These are phyloP conservation scores for Acanthiza pusilla DNA, from an alignment of 2,797 vertebrate genomes.

Conservation along the genomic window DNA sequence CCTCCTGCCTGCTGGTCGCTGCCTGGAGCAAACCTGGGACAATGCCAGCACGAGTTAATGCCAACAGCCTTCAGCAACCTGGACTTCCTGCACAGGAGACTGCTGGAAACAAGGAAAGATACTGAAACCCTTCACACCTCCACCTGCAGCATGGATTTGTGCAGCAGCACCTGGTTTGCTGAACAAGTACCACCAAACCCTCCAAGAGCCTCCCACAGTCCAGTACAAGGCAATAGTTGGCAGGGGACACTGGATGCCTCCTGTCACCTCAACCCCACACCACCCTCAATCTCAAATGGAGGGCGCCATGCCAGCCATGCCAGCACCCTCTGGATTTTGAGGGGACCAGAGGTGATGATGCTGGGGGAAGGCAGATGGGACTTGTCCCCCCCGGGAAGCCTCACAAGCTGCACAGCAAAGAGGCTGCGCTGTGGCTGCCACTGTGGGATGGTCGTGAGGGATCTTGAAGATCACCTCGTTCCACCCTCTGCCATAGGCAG, in stretches of 20 bases:
- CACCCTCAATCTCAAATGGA: background rate
- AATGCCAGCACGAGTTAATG: fast-evolving
- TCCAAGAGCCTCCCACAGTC: background rate
- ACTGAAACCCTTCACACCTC: background rate
- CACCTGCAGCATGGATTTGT: fast-evolving
- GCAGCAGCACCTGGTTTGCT: background rate
- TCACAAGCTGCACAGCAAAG: background rate
- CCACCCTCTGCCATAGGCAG: too few species aligned
- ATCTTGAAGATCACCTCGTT: too few species aligned
- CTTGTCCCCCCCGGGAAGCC: fast-evolving
- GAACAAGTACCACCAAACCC: background rate
- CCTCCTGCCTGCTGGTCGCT: background rate
- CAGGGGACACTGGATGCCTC: fast-evolving
- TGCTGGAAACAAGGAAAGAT: fast-evolving
- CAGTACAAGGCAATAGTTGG: background rate
- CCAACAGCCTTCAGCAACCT: background rate
- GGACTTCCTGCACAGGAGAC: background rate
- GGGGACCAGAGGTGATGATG: background rate
- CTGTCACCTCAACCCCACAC: background rate
- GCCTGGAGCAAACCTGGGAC: background rate
- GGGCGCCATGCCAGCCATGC: too few species aligned
- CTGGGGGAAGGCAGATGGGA: fast-evolving
- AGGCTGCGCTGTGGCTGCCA: fast-evolving
- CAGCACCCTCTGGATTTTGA: fast-evolving
- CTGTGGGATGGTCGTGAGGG: background rate